phyloP scores from a whole-genome alignment of 2,888 invertebrate genomes.

The Strigamia crassipes region DNA sequence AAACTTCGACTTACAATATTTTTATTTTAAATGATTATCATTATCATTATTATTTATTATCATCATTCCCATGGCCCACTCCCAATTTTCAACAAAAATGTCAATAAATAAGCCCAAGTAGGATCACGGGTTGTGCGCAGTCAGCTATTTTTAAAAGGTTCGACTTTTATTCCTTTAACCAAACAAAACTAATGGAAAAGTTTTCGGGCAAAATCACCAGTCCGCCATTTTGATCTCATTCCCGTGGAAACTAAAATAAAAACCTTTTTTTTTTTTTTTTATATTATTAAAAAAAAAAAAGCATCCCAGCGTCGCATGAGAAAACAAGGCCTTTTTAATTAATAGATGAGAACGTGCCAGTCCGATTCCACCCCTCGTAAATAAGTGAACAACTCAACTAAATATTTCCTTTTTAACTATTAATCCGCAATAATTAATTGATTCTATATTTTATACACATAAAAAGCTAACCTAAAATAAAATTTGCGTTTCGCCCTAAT shows the following conservation, averaged over 20 bases:
- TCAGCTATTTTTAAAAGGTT: conserved; percentile 2
- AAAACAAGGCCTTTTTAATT: background rate
- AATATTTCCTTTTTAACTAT: background rate
- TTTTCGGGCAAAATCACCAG: background rate
- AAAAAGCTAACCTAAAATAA: background rate
- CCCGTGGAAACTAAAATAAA: background rate
- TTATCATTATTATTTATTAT: too few relatives aligned
- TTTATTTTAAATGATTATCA: too few relatives aligned
- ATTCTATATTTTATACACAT: background rate
- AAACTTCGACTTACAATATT: background rate
- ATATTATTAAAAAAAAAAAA: too few relatives aligned
- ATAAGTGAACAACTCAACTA: background rate
- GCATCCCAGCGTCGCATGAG: background rate
- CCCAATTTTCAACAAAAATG: background rate
- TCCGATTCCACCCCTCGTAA: background rate
- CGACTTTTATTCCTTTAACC: background rate
- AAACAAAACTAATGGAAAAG: background rate
- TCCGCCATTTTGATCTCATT: conserved; percentile 11
- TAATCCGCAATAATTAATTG: background rate
- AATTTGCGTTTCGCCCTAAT: background rate
- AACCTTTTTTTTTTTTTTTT: too few relatives aligned
- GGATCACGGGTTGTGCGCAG: background rate
- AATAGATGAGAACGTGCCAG: too few relatives aligned
- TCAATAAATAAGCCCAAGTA: background rate
- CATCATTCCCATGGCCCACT: background rate